Evolutionary conservation across 1,140 invertebrate genomes (phyloP).

Genomic region (Homarus americanus): DNA sequence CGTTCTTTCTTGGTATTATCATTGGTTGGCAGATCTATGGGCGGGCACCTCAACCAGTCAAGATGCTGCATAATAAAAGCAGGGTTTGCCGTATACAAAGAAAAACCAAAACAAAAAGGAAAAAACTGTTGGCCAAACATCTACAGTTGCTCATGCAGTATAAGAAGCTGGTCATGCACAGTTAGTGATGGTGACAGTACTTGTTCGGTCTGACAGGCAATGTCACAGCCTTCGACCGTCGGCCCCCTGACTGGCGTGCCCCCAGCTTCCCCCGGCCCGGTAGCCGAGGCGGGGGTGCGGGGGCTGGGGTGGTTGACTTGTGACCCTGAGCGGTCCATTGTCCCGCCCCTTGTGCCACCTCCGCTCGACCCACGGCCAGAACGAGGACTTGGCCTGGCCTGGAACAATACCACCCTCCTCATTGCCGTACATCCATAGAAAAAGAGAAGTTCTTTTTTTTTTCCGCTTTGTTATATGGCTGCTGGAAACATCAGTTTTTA

Average conservation of each 20-base stretch:
- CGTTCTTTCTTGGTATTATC: neutral
- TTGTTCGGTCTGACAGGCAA: slow-evolving; percentile 73
- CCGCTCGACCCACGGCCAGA: slow-evolving; percentile 61
- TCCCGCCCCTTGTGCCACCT: slow-evolving; percentile 54
- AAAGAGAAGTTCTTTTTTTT: neutral
- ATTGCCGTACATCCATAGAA: slow-evolving; percentile 52
- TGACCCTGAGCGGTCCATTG: slow-evolving; percentile 44
- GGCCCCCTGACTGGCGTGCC: slow-evolving; percentile 44
- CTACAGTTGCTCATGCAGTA: slow-evolving; percentile 52
- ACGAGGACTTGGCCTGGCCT: slow-evolving; percentile 65
- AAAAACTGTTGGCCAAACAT: slow-evolving; percentile 28
- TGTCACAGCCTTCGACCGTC: slow-evolving; percentile 54
- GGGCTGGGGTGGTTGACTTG: slow-evolving; percentile 59
- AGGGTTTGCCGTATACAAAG: too few relatives aligned
- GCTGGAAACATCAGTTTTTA: slow-evolving; percentile 3
- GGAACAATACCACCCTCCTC: slow-evolving; percentile 69
- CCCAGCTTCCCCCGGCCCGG: slow-evolving; percentile 45
- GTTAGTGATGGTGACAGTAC: slow-evolving; percentile 71
- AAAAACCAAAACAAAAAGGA: slow-evolving; percentile 12
- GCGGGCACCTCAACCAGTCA: neutral
- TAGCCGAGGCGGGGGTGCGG: slow-evolving; percentile 54
- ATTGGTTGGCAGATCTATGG: neutral
- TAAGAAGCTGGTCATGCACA: slow-evolving; percentile 66
- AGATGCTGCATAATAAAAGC: neutral
- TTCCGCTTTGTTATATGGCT: neutral